phyloP scores from a whole-genome alignment of 2,113 vertebrate species.

The Scytalopus superciliaris region DNA sequence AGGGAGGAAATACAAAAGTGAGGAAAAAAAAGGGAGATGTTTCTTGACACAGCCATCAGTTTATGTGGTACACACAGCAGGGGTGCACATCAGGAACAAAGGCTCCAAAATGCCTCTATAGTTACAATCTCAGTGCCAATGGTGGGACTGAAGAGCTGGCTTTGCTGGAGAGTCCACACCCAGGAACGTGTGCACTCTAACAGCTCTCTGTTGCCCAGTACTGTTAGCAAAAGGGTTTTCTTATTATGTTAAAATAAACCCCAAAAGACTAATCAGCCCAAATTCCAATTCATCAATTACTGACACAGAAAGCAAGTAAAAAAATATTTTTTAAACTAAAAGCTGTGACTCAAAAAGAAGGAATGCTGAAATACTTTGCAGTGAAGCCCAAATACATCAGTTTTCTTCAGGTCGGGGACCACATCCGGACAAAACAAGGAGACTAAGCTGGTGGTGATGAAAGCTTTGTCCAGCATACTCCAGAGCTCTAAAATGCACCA shows the following conservation, averaged over 20 bases:
- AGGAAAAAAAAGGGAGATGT: not conserved
- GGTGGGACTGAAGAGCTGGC: not conserved
- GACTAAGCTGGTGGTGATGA: not conserved
- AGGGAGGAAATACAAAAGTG: not conserved
- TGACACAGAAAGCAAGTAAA: not conserved
- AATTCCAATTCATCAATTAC: not conserved
- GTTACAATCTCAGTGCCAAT: not conserved
- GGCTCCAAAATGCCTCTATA: not conserved
- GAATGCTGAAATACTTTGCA: not conserved
- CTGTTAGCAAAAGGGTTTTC: not conserved
- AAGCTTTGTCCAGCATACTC: not conserved
- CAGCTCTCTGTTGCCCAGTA: not conserved
- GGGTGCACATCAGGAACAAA: not conserved
- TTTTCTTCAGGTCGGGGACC: not conserved
- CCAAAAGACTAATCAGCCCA: not conserved
- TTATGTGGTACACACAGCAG: not conserved
- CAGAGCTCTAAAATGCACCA: not conserved
- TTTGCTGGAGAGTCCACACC: not conserved
- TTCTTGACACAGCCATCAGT: accelerated
- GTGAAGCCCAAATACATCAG: accelerated
- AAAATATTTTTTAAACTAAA: not conserved
- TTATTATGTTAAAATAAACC: not conserved
- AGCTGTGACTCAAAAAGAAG: not conserved
- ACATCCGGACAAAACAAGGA: not conserved
- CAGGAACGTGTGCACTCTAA: not conserved